Evolutionary conservation across 2,888 invertebrate species (phyloP), one percentile per base, ranked within the genome.

Genomic region (Pterostichus madidus): DNA sequence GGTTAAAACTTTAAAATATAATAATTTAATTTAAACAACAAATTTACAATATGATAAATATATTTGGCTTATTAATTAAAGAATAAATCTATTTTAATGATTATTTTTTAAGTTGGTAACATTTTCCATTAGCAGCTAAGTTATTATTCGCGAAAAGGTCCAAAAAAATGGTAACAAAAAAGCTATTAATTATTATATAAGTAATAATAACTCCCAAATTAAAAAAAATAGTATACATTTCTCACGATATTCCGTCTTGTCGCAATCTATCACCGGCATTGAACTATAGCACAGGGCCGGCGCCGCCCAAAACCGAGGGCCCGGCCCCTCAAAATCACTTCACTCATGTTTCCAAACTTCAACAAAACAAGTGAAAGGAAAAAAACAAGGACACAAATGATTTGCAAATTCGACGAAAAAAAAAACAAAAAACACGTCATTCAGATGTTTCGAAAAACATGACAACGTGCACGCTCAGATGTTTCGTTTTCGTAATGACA

Each of bases 401-500:
- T 71, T 71, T 71, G 71, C 71, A 71, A 71, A 71, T 71, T 71
- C 71, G 31, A 71, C 71, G 24, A 71, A 71, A 71, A 44, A 71
- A 11, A 32, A 5, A 11, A n/a, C 8, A 71, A 71, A 46, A 71
- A 46, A 11, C 44, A 71, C 49, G 71, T 71, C 71, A 68, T 17
- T 24, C 17, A 32, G 64, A 31, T 46, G 49, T 71, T 71, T 71
- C 71, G 71, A 71, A 71, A 39, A 49, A 71, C 71, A 46, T 71
- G 46, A 46, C 49, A 71, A 71, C 13, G 24, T 31, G 10, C 17
- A 68, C 17, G 68, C 44, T 68, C 35, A 73, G 46, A 73, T 76
- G 56, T 76, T 39, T 49, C 31, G 53, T 49, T 49, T 49, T 53
- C 76, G 76, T 79, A 79, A 79, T 79, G 79, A 61, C 61, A 79